phyloP scores from a whole-genome alignment of 2,113 vertebrate genomes.

The Patagioenas fasciata region DNA sequence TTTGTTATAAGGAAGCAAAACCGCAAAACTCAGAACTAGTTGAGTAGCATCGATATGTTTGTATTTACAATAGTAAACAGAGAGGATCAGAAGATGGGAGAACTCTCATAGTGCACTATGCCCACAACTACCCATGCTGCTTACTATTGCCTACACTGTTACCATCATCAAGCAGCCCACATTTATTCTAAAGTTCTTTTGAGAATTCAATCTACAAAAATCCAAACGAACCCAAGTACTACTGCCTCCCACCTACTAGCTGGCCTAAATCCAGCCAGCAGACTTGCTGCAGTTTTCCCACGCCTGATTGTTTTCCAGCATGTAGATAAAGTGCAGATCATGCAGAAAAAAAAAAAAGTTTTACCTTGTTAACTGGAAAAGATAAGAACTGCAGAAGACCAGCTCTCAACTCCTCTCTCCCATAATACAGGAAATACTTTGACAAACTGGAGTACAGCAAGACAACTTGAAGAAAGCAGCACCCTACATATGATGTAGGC shows the following conservation, averaged over 20 bases:
- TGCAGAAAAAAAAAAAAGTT: not conserved
- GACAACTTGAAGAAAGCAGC: constrained; percentile 7
- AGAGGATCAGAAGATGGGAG: not conserved
- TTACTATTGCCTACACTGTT: constrained; percentile 6
- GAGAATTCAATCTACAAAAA: constrained; percentile 33
- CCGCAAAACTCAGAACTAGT: fast-evolving
- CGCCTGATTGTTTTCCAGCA: constrained; percentile 12
- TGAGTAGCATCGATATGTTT: fast-evolving
- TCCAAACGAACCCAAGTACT: constrained; percentile 17
- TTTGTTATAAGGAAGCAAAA: not conserved
- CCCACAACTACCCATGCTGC: not conserved
- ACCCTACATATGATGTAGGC: not conserved
- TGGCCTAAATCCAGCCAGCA: constrained; percentile 39
- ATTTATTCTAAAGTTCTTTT: not conserved
- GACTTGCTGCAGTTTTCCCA: constrained; percentile 37
- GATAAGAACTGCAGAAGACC: not conserved
- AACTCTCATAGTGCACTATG: not conserved
- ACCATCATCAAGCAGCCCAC: constrained; percentile 6
- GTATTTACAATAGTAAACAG: not conserved
- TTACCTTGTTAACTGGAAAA: not conserved
- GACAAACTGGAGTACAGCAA: not conserved
- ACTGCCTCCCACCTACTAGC: constrained; percentile 21
- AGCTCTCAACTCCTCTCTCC: not conserved
- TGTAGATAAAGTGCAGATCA: not conserved
- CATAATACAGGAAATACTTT: constrained; percentile 12